Percentiles rank a stretch among this genome's conserved stretches.
phyloP scores from a whole-genome alignment of 2,797 vertebrate species.

The Gouania willdenowi region DNA sequence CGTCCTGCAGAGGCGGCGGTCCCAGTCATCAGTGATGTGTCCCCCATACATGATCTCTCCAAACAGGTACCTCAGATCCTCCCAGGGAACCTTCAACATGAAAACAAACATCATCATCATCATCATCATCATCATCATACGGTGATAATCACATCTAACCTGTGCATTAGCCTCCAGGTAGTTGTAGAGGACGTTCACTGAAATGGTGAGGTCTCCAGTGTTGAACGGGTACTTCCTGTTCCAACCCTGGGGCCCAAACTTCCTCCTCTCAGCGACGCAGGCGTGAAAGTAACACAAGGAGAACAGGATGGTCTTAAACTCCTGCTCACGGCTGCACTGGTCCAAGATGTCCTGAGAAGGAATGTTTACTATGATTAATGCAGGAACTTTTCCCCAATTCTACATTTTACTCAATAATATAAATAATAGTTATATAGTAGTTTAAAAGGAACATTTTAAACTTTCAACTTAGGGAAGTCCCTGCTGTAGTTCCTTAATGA shows the following conservation, averaged over 20 bases:
- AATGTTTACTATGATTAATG: too few relatives aligned
- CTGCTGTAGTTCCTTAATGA: too few relatives aligned
- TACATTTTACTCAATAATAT: too few relatives aligned
- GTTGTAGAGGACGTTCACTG: constrained; percentile 75
- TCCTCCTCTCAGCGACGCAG: constrained; percentile 75
- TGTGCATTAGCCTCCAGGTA: constrained; percentile 79
- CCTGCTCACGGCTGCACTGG: constrained; percentile 80
- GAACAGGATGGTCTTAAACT: constrained; percentile 84
- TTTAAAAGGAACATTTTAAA: too few relatives aligned
- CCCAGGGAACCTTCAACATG: constrained; percentile 68
- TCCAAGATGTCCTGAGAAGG: constrained; percentile 75
- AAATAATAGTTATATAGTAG: too few relatives aligned
- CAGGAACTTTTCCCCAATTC: too few relatives aligned
- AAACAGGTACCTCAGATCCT: constrained; percentile 82
- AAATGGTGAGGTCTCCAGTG: constrained; percentile 76
- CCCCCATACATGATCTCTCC: constrained; percentile 81
- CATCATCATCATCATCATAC: neutral
- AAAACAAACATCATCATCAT: constrained; percentile 8
- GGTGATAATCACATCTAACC: constrained; percentile 39
- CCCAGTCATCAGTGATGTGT: constrained; percentile 80
- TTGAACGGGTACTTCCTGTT: constrained; percentile 81
- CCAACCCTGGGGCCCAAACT: constrained; percentile 81
- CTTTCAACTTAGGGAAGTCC: too few relatives aligned
- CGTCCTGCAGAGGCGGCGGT: constrained; percentile 78
- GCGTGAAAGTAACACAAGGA: constrained; percentile 81